A percentile compares a stretch with the other conserved stretches of the same genome.
Evolutionary conservation across 2,797 vertebrate species (phyloP).

Genomic region (Cryptoprocta ferox): DNA sequence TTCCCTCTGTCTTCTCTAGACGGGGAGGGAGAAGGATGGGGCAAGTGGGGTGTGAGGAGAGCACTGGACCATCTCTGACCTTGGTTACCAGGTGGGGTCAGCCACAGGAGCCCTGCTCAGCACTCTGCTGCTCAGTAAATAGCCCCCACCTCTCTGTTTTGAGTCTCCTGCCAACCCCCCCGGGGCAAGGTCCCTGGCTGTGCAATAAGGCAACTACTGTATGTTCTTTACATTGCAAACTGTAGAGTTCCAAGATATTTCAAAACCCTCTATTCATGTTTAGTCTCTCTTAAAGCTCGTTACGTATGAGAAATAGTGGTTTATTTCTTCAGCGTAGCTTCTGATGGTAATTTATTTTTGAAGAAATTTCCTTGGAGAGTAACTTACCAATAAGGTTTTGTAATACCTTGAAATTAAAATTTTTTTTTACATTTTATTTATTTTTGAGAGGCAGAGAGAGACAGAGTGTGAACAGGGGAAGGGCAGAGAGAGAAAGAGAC

Average conservation of each 20-base stretch:
- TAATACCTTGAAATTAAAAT: background rate
- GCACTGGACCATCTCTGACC: background rate
- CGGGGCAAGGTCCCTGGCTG: accelerated
- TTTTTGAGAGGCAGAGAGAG: too few species aligned
- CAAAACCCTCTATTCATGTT: background rate
- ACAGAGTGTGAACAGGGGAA: too few species aligned
- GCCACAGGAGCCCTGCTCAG: background rate
- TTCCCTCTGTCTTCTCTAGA: background rate
- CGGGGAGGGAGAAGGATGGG: background rate
- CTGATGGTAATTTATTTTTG: constrained; percentile 13
- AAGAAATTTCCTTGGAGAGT: constrained; percentile 23
- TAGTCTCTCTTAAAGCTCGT: background rate
- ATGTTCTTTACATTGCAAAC: background rate
- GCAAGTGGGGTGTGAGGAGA: background rate
- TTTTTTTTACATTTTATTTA: background rate
- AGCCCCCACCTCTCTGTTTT: background rate
- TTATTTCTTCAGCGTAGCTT: background rate
- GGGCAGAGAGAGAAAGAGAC: too few species aligned
- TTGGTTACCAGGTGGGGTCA: background rate
- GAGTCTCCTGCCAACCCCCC: background rate
- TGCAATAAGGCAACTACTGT: background rate
- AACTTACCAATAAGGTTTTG: background rate
- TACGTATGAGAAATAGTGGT: background rate
- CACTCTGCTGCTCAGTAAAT: background rate
- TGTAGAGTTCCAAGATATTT: background rate